Percentiles rank a stretch among this genome's conserved stretches.
Conservation (phyloP, 37 sponge, comb jelly and placozoan species). For the Ephydatia muelleri region DNA sequence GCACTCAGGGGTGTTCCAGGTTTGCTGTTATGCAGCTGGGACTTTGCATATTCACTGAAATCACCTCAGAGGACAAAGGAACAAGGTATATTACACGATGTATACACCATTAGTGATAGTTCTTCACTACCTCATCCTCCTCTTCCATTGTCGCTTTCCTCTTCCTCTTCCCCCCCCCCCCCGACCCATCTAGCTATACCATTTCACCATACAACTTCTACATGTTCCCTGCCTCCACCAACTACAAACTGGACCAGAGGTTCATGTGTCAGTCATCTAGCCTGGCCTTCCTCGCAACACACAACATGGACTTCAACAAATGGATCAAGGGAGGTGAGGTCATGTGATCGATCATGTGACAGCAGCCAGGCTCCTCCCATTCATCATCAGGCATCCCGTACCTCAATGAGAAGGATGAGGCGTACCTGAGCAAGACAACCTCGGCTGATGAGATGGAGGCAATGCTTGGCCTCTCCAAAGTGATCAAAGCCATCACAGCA, state of each 20-base stretch:
- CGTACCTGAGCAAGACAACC: neutral
- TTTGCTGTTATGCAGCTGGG: constrained; percentile 44
- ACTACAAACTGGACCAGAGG: constrained; percentile 8
- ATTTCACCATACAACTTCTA: constrained; percentile 40
- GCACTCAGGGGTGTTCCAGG: neutral
- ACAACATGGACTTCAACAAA: constrained; percentile 48
- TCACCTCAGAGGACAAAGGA: constrained; percentile 13
- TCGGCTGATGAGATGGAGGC: neutral
- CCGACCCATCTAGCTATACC: neutral
- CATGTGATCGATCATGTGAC: neutral
- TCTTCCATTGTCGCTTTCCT: neutral
- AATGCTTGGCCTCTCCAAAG: constrained; percentile 17
- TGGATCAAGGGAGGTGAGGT: constrained; percentile 33
- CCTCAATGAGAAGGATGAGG: constrained; percentile 11
- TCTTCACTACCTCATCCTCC: neutral
- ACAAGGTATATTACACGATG: neutral
- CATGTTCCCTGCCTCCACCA: constrained; percentile 15
- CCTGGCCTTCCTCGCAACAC: constrained; percentile 10
- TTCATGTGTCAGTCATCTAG: constrained; percentile 44
- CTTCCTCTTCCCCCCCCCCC: too few relatives aligned
- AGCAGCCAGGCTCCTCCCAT: neutral
- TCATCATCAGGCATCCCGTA: constrained; percentile 9
- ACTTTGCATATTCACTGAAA: constrained; percentile 26
- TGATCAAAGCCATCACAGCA: constrained; percentile 6
- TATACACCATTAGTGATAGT: neutral